Percentiles rank a stretch among this genome's conserved stretches.
Evolutionary conservation across 2,888 invertebrate species (phyloP).

Genomic region (Meghimatium bilineatum): DNA sequence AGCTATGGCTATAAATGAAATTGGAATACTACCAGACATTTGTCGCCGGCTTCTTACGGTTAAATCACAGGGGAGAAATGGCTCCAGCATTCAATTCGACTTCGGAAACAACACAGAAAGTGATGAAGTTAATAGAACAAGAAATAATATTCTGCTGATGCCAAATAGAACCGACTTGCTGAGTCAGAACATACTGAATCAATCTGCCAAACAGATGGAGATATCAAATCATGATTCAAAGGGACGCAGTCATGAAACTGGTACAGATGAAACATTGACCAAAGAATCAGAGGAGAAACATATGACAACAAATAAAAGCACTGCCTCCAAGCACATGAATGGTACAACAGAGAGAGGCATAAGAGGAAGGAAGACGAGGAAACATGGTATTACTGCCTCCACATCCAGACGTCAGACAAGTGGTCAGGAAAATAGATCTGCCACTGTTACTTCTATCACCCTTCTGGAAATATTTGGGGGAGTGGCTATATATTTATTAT

Average conservation of each 20-base stretch:
- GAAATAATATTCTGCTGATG: neutral
- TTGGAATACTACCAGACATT: conserved; percentile 48
- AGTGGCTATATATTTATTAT: neutral
- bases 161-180: neutral
- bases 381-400: neutral
- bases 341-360: neutral
- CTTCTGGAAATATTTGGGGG: neutral
- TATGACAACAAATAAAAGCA: neutral
- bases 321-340: neutral
- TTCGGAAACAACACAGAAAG: neutral
- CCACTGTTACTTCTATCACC: too few relatives aligned
- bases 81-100: neutral
- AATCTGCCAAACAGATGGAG: neutral
- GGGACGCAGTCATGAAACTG: neutral
- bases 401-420: neutral
- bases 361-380: neutral
- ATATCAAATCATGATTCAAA: neutral
- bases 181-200: too few relatives aligned
- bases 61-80: neutral
- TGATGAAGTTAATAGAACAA: neutral
- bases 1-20: conserved; percentile 48
- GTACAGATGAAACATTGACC: neutral
- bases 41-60: conserved; percentile 41
- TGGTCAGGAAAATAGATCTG: neutral
- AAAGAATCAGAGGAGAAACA: neutral